Percentiles rank a stretch among this genome's conserved stretches.
phyloP scores from a whole-genome alignment of 2,113 vertebrate species.

The Holacanthus passer region DNA sequence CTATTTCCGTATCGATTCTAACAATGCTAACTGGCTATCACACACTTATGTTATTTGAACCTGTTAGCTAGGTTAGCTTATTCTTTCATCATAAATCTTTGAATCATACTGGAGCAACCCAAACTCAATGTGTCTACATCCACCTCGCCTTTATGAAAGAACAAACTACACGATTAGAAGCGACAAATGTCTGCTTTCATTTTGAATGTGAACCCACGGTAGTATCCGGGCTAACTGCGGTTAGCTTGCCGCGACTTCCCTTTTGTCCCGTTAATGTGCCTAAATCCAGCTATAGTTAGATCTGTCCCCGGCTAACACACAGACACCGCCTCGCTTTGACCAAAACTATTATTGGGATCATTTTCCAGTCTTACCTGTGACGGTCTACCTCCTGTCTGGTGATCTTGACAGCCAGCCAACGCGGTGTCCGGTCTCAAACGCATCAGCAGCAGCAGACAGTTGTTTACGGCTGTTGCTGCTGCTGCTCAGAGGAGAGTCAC shows the following conservation, averaged over 20 bases:
- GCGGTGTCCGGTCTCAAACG: background rate
- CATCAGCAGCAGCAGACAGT: constrained; percentile 52
- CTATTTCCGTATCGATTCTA: background rate
- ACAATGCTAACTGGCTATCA: background rate
- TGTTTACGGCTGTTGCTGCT: constrained; percentile 32
- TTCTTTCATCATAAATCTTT: background rate
- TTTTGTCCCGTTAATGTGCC: background rate
- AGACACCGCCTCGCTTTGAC: no score
- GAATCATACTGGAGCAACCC: background rate
- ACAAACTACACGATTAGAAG: accelerated
- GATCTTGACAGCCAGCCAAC: constrained; percentile 14
- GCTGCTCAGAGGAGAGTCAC: constrained; percentile 39
- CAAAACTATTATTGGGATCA: accelerated
- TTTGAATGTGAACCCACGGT: constrained; percentile 12
- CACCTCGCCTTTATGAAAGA: background rate
- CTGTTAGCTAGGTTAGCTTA: background rate
- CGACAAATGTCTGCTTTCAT: background rate
- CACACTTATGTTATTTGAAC: background rate
- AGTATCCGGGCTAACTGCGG: background rate
- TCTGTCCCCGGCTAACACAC: accelerated
- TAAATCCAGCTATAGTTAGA: background rate
- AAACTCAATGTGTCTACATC: background rate
- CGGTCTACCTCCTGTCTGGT: background rate
- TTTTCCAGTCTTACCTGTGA: constrained; percentile 40
- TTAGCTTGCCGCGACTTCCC: background rate